Conservation (phyloP, 2,113 vertebrate species). For the Planiliza haematocheilus region DNA sequence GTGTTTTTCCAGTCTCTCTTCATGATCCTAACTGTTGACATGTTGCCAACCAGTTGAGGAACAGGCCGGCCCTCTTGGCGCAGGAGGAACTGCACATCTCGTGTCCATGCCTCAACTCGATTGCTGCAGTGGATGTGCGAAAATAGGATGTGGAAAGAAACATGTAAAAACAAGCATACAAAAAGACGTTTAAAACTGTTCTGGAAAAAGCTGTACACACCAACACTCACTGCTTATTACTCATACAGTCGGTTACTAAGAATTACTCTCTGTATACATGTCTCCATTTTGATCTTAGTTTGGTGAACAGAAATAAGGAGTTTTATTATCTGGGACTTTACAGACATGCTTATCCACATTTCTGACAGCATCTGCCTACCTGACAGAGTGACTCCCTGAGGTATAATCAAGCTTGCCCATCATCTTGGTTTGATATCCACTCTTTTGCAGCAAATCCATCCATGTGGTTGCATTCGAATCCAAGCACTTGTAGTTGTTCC, state of each 20-base stretch:
- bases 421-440: conserved; percentile 88
- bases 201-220: conserved; percentile 1
- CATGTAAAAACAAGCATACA: not conserved
- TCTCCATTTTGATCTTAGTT: not conserved
- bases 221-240: conserved; percentile 6
- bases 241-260: not conserved
- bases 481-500: conserved; percentile 98
- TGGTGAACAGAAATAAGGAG: not conserved
- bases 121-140: conserved; percentile 84
- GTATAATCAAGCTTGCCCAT: conserved; percentile 94
- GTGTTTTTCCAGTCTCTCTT: conserved; percentile 88
- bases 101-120: conserved; percentile 96
- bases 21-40: conserved; percentile 87
- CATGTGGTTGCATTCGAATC: conserved; percentile 89
- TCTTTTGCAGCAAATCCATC: conserved; percentile 90
- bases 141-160: conserved; percentile 31
- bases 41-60: conserved; percentile 85
- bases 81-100: conserved; percentile 91
- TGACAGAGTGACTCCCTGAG: conserved; percentile 94
- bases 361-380: conserved; percentile 80
- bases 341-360: not conserved
- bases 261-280: not conserved
- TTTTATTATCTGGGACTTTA: not conserved
- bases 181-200: conserved; percentile 16
- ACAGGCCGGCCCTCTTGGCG: conserved; percentile 92